Conservation (phyloP, 2,113 vertebrate genomes). For the Cavia porcellus region DNA sequence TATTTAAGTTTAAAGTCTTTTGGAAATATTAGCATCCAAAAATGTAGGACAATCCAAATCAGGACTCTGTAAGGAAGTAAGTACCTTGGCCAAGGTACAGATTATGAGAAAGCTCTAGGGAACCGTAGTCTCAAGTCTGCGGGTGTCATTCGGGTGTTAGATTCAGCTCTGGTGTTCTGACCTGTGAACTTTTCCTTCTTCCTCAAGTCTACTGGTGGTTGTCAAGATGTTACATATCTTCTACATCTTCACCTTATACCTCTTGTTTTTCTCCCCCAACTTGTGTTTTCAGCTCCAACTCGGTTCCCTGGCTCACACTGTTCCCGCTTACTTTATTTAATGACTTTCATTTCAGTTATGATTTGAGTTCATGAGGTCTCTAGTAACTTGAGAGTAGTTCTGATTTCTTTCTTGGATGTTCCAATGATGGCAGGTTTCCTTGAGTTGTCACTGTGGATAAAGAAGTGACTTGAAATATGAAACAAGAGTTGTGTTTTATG, state of each 20-base stretch:
- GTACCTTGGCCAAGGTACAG: background rate
- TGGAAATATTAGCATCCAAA: slow-evolving; percentile 6
- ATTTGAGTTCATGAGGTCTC: background rate
- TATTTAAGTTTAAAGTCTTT: background rate
- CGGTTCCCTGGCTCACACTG: background rate
- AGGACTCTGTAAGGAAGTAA: background rate
- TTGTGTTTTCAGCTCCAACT: background rate
- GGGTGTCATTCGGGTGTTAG: background rate
- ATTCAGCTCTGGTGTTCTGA: background rate
- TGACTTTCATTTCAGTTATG: background rate
- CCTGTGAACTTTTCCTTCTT: background rate
- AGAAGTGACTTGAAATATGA: slow-evolving; percentile 15
- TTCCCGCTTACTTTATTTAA: background rate
- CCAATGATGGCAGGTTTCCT: background rate
- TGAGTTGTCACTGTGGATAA: slow-evolving; percentile 1
- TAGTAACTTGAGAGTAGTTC: background rate
- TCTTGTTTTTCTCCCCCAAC: background rate
- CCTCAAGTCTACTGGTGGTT: background rate
- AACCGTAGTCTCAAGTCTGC: background rate
- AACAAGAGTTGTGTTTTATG: background rate
- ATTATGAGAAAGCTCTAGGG: background rate
- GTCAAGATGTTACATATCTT: background rate
- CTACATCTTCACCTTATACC: background rate
- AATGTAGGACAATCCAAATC: background rate
- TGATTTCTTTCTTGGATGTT: background rate